Evolutionary conservation across 2,888 invertebrate genomes (phyloP).

Genomic region (Dermolepida albohirtum): DNA sequence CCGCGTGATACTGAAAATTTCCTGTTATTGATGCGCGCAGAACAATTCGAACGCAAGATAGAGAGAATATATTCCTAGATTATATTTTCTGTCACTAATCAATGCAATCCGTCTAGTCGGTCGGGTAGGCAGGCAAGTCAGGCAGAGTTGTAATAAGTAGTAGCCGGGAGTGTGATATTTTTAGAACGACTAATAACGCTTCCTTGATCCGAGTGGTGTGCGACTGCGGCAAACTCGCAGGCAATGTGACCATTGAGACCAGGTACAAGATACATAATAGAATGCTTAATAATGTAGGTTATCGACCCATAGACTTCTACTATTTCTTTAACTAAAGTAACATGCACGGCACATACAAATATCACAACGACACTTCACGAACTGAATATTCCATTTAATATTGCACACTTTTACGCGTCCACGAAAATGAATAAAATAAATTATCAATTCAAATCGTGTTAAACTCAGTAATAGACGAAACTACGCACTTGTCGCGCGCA

Average conservation of each 20-base stretch:
- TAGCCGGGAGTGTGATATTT: conserved; percentile 56
- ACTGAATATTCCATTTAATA: conserved; percentile 20
- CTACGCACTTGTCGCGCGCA: conserved; percentile 35
- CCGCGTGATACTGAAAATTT: conserved; percentile 23
- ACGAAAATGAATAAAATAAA: conserved; percentile 16
- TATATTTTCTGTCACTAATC: conserved; percentile 51
- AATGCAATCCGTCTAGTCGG: conserved; percentile 50
- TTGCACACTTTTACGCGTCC: conserved; percentile 16
- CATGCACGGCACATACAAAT: conserved; percentile 35
- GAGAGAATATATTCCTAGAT: conserved; percentile 27
- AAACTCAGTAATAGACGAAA: conserved; percentile 24
- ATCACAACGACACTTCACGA: conserved; percentile 25
- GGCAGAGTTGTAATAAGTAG: conserved; percentile 37
- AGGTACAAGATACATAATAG: conserved; percentile 62
- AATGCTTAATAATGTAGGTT: conserved; percentile 66
- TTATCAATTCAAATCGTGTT: conserved; percentile 31
- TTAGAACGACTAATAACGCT: conserved; percentile 63
- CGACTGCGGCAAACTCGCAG: conserved; percentile 43
- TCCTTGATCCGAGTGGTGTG: conserved; percentile 54
- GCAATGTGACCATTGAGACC: conserved; percentile 57
- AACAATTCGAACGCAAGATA: conserved; percentile 9
- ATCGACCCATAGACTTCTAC: conserved; percentile 60
- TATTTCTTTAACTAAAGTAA: conserved; percentile 22
- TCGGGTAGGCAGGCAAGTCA: conserved; percentile 42
- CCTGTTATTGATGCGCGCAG: conserved; percentile 24